Evolutionary conservation across 1,140 invertebrate species (phyloP), one percentile per base, ranked within the genome.

Genomic region (Apis florea): DNA sequence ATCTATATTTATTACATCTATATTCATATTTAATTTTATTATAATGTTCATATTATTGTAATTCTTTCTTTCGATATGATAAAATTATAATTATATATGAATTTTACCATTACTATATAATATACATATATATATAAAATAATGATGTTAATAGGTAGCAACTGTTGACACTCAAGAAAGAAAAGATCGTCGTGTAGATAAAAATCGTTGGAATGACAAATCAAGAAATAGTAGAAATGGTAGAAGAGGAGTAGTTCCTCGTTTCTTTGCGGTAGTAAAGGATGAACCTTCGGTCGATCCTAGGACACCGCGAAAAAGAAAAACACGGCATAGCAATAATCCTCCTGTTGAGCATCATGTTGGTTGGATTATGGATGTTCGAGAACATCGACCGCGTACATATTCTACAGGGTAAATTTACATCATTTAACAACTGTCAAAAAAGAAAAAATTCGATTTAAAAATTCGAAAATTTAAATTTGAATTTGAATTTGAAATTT

Each of bases 221-320:
- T 77, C 66, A 83, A 83, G 77, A 87, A 31, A 78, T 1, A 56
- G 56, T 82, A 58, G 88, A 84, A 90, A 92, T 91, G 90, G 91
- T 93, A 85, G 90, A 86, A 82, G 90, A 75, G 88, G 90, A 19
- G 88, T 87, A 2, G 94, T 94, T 21, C 94, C 96, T n/a, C 94
- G 98, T 58, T 99, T 99, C 95, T 99, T 98, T 93, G 98, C 98
- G 2, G 98, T 99, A 11, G 96, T 97, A n/a, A 98, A 98, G 93
- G 97, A 98, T 61, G 95, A 95, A 75, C 91, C 94, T 13, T 93
- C 94, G 0, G 95, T 95, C 72, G 95, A 96, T 94, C 95, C 94
- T 69, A 95, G 90, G 90, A 97, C 94, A 77, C 96, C 93, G 93
- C 94, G 98, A 21, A 99, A 99, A 93, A 95, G 97, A 77, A 99